Conservation (phyloP, 2,888 invertebrate genomes). For the Euphydryas editha region DNA sequence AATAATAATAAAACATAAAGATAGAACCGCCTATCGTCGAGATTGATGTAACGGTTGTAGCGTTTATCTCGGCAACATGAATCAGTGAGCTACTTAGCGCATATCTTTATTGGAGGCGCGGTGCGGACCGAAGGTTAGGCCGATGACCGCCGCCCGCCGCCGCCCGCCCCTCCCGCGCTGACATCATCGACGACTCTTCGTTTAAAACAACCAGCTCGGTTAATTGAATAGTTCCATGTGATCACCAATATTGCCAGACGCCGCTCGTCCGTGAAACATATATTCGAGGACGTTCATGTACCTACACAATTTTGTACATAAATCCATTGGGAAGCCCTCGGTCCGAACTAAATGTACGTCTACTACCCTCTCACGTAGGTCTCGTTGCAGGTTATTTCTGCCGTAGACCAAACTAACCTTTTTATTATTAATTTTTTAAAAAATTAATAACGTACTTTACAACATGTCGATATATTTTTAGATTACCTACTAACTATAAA, state of each 20-base stretch:
- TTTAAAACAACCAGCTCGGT: background rate
- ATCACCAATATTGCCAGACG: background rate
- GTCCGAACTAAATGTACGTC: too few species aligned
- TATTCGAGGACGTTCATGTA: too few species aligned
- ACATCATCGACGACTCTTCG: constrained; percentile 42
- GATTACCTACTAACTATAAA: too few species aligned
- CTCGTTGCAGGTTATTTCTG: too few species aligned
- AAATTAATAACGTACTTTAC: too few species aligned
- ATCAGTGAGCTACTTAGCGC: constrained; percentile 34
- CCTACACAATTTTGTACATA: too few species aligned
- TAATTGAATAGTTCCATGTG: background rate
- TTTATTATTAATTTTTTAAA: too few species aligned
- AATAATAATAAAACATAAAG: constrained; percentile 15
- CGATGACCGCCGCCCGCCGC: constrained; percentile 48
- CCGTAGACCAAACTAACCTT: too few species aligned
- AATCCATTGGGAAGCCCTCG: too few species aligned
- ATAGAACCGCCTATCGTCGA: constrained; percentile 7
- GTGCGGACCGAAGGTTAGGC: constrained; percentile 46
- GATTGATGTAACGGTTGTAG: constrained; percentile 23
- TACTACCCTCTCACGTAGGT: too few species aligned
- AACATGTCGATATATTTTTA: too few species aligned
- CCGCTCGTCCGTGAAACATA: background rate
- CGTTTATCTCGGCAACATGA: constrained; percentile 32
- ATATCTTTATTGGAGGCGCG: constrained; percentile 45
- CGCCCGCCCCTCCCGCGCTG: constrained; percentile 32